Evolutionary conservation across 2,113 vertebrate species (phyloP).

Genomic region (western clawed frog (Xenopus tropicalis)): UCB_Xtro_10.0 CM004444.2:135446001-135446500

Average conservation of each 20-base stretch:
- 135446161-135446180: too few relatives aligned
- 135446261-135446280: constrained; percentile 40
- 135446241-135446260: constrained; percentile 1
- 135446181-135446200: too few relatives aligned
- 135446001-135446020: too few relatives aligned
- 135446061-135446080: too few relatives aligned
- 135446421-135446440: not conserved
- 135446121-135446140: too few relatives aligned
- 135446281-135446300: constrained; percentile 3
- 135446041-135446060: too few relatives aligned
- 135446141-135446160: too few relatives aligned
- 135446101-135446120: too few relatives aligned
- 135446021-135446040: too few relatives aligned
- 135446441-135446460: not conserved
- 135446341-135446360: constrained; percentile 35
- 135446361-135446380: constrained; percentile 41
- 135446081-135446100: too few relatives aligned
- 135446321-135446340: constrained; percentile 44
- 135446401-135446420: not conserved
- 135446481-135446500: not conserved
- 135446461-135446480: not conserved
- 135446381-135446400: constrained; percentile 31
- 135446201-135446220: constrained; percentile 1
- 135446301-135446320: constrained; percentile 1
- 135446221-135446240: not conserved